Evolutionary conservation across 1,140 invertebrate species (phyloP).

Genomic region (Cydia splendana): DNA sequence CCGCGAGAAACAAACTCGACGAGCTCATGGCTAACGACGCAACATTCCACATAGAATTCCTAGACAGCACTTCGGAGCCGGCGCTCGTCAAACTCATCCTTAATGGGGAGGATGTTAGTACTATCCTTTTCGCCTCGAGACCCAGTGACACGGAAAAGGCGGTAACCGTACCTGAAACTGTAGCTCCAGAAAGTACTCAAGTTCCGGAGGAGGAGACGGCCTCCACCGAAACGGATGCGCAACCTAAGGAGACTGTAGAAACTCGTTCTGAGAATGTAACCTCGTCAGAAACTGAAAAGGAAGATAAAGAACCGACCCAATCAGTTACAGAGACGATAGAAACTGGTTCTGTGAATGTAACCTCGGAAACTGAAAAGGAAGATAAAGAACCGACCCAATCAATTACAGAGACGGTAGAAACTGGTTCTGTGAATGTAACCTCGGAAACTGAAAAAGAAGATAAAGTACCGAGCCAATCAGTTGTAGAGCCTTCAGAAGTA

Average conservation of each 20-base stretch:
- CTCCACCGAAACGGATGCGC: neutral
- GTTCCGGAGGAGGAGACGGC: neutral
- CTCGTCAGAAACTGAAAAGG: neutral
- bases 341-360: neutral
- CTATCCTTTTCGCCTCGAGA: slow-evolving; percentile 41
- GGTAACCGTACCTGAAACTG: slow-evolving; percentile 29
- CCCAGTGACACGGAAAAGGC: slow-evolving; percentile 33
- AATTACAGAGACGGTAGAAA: neutral
- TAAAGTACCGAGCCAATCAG: neutral
- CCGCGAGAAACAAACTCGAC: slow-evolving; percentile 74
- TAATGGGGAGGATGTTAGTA: slow-evolving; percentile 61
- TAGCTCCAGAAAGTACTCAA: neutral
- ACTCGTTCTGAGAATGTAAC: neutral
- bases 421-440: neutral
- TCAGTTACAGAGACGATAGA: neutral
- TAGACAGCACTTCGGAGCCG: slow-evolving; percentile 74
- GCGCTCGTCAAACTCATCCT: slow-evolving; percentile 66
- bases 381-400: neutral
- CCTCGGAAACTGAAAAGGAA: neutral
- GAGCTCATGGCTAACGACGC: slow-evolving; percentile 69
- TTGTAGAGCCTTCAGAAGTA: neutral
- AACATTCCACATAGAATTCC: slow-evolving; percentile 77
- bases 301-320: neutral
- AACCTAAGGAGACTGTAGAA: neutral
- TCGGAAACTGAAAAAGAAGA: neutral